Percentiles rank a stretch among this genome's conserved stretches.
Evolutionary conservation across 2,888 invertebrate genomes (phyloP).

Genomic region (Sminthurides aquaticus): DNA sequence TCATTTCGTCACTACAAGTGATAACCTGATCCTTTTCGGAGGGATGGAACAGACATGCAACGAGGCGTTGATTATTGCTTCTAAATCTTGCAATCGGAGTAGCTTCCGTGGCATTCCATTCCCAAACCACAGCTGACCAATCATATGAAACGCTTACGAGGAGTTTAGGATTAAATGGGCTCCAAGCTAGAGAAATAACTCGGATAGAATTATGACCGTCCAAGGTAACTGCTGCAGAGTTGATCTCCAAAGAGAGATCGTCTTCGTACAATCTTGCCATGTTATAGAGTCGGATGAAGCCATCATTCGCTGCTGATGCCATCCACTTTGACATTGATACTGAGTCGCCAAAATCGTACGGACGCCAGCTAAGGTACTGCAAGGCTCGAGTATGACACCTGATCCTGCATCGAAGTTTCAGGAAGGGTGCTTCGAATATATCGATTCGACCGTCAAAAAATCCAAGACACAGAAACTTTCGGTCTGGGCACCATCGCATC

Average conservation of each 20-base stretch:
- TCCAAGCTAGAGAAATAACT: constrained; percentile 60
- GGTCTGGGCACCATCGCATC: constrained; percentile 58
- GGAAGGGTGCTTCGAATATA: constrained; percentile 45
- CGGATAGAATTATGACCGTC: constrained; percentile 51
- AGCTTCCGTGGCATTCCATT: constrained; percentile 58
- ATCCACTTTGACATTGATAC: constrained; percentile 55
- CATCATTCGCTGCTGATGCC: constrained; percentile 55
- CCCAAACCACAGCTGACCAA: constrained; percentile 59
- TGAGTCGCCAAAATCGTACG: constrained; percentile 45
- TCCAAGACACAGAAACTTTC: constrained; percentile 56
- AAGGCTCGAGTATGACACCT: constrained; percentile 57
- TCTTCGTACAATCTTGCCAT: constrained; percentile 34
- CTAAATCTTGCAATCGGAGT: constrained; percentile 55
- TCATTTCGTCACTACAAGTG: constrained; percentile 54
- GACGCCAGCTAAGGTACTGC: constrained; percentile 65
- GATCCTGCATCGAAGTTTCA: constrained; percentile 48
- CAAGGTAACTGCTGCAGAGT: constrained; percentile 37
- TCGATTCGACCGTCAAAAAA: constrained; percentile 55
- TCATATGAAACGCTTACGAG: constrained; percentile 66
- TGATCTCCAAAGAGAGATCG: not conserved
- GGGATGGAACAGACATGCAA: constrained; percentile 61
- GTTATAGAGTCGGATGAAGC: constrained; percentile 53
- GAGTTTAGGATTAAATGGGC: constrained; percentile 58
- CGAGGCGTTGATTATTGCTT: constrained; percentile 53
- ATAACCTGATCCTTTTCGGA: constrained; percentile 56